Evolutionary conservation across 2,113 vertebrate species (phyloP).

Genomic region (Lophochroa leadbeateri): DNA sequence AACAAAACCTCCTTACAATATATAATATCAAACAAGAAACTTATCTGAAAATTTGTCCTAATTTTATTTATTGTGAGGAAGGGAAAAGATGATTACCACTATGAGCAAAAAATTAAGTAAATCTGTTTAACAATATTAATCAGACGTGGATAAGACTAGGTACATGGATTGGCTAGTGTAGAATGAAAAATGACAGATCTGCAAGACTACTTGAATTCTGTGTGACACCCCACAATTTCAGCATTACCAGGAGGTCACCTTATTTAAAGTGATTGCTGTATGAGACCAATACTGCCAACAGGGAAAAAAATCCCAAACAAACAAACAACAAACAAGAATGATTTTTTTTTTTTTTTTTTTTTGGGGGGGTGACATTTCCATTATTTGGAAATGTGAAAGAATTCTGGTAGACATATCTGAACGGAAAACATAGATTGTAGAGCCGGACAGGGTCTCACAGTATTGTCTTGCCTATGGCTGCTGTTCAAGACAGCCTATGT

Average conservation of each 20-base stretch:
- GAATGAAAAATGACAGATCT: too few species aligned
- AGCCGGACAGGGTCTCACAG: fast-evolving
- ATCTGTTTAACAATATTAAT: neutral
- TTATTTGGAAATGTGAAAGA: neutral
- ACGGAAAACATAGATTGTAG: neutral
- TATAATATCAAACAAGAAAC: neutral
- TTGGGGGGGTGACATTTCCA: neutral
- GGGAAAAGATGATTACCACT: neutral
- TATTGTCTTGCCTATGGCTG: neutral
- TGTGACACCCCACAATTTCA: too few species aligned
- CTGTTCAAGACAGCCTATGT: neutral
- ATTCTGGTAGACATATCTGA: neutral
- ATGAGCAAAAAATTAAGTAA: neutral
- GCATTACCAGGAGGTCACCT: neutral
- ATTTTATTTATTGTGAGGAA: neutral
- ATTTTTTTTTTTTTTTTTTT: neutral
- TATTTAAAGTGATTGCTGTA: neutral
- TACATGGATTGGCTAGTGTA: too few species aligned
- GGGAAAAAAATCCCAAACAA: fast-evolving
- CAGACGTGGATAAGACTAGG: neutral
- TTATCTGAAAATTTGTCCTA: neutral
- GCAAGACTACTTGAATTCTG: too few species aligned
- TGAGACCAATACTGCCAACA: neutral
- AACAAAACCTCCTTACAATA: neutral
- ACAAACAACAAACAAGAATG: neutral